phyloP scores from a whole-genome alignment of 2,888 invertebrate genomes.

The Eupsilia transversa region DNA sequence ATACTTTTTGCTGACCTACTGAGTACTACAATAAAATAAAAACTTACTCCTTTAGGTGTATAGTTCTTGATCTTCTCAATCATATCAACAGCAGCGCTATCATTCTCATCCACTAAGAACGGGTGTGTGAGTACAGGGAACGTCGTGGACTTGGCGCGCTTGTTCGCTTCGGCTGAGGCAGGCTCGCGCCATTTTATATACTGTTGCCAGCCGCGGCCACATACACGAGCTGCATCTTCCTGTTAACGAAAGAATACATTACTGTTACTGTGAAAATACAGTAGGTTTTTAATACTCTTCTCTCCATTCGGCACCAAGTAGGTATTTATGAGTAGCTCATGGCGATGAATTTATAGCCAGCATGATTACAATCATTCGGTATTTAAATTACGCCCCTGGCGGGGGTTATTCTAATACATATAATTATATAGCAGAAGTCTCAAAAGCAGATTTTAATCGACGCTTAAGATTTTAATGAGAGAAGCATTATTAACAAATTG shows the following conservation, averaged over 20 bases:
- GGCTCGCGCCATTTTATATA: slow-evolving; percentile 96
- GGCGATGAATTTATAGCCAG: too few species aligned
- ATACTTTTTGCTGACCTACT: not conserved
- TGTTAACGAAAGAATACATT: slow-evolving; percentile 47
- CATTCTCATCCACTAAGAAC: slow-evolving; percentile 86
- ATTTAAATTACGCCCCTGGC: not conserved
- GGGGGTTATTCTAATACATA: not conserved
- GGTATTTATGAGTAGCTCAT: too few species aligned
- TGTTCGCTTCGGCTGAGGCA: slow-evolving; percentile 97
- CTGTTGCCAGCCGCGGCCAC: slow-evolving; percentile 97
- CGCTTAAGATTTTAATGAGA: too few species aligned
- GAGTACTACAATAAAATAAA: not conserved
- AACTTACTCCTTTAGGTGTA: slow-evolving; percentile 93
- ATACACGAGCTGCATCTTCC: slow-evolving; percentile 91
- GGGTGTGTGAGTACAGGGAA: slow-evolving; percentile 92
- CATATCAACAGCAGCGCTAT: slow-evolving; percentile 72
- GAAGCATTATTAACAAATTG: too few species aligned
- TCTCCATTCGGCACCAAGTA: not conserved
- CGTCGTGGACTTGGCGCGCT: slow-evolving; percentile 94
- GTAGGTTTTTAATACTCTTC: not conserved
- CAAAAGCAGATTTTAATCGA: too few species aligned
- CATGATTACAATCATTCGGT: too few species aligned
- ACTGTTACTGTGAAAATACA: not conserved
- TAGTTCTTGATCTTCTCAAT: slow-evolving; percentile 93
- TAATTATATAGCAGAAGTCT: too few species aligned